Percentiles rank a stretch among this genome's conserved stretches.
These are phyloP conservation scores for Solea senegalensis DNA, from an alignment of 2,113 vertebrate species.

Conservation along the genomic window DNA sequence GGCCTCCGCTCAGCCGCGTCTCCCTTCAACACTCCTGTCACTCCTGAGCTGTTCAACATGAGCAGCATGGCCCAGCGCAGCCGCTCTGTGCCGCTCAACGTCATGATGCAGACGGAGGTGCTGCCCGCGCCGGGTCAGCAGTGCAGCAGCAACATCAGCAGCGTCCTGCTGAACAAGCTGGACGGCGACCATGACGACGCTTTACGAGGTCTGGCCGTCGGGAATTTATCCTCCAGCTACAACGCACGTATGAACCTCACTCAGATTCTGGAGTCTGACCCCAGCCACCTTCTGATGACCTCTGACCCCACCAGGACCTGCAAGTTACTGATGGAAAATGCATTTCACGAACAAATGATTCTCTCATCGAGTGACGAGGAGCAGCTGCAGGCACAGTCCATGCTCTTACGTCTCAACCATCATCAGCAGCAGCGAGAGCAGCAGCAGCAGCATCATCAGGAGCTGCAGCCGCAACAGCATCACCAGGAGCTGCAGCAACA, in stretches of 20 bases:
- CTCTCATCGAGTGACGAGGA: conserved; percentile 87
- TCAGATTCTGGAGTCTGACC: conserved; percentile 92
- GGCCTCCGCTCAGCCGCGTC: conserved; percentile 86
- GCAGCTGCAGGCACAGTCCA: conserved; percentile 78
- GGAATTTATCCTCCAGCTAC: conserved; percentile 92
- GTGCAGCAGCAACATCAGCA: conserved; percentile 82
- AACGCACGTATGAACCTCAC: conserved; percentile 99
- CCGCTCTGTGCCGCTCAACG: conserved; percentile 94
- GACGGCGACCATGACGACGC: conserved; percentile 90
- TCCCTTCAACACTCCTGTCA: conserved; percentile 89
- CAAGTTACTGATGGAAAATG: conserved; percentile 90
- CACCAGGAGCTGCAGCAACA: conserved; percentile 78
- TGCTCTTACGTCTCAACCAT: conserved; percentile 79
- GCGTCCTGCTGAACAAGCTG: conserved; percentile 92
- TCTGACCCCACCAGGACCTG: conserved; percentile 85
- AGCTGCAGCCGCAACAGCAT: too few relatives aligned
- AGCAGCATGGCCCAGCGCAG: conserved; percentile 94
- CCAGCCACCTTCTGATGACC: conserved; percentile 82
- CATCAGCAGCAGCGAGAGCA: conserved; percentile 77
- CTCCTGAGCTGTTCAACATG: conserved; percentile 88
- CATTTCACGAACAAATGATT: conserved; percentile 86
- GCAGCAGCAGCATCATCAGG: conserved; percentile 48
- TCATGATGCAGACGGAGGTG: conserved; percentile 98
- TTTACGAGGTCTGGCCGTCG: conserved; percentile 90
- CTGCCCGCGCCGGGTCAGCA: conserved; percentile 85